phyloP scores from a whole-genome alignment of 1,140 invertebrate species.

The Brachionus koreanus region DNA sequence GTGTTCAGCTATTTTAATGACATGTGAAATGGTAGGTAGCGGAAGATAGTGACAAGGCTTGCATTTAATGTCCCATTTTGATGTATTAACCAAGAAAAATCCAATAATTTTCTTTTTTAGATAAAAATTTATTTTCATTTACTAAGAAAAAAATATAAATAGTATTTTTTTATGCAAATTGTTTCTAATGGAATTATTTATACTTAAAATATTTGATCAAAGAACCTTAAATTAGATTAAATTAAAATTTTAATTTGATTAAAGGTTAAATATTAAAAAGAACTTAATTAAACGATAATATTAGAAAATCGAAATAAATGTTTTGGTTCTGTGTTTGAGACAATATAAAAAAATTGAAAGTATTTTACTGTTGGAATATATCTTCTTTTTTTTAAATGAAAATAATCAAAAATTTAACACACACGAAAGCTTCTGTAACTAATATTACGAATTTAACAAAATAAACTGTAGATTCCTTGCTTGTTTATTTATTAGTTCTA shows the following conservation, averaged over 20 bases:
- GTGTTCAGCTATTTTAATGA: background rate
- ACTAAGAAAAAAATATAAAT: background rate
- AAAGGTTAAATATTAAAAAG: no score
- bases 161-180: background rate
- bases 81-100: background rate
- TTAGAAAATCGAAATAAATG: no score
- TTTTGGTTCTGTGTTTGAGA: no score
- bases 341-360: no score
- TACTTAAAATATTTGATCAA: background rate
- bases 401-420: background rate
- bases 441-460: background rate
- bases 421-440: background rate
- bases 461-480: background rate
- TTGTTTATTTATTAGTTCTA: background rate
- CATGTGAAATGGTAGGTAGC: background rate
- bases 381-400: background rate
- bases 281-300: no score
- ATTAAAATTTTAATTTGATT: background rate
- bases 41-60: background rate
- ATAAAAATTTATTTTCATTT: background rate
- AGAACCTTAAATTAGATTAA: background rate
- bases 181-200: background rate
- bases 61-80: background rate
- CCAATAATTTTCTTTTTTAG: background rate
- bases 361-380: no score